Percentiles rank a stretch among this genome's conserved stretches.
Conservation (phyloP, 2,113 vertebrate species). For the Cavia aperea region DNA sequence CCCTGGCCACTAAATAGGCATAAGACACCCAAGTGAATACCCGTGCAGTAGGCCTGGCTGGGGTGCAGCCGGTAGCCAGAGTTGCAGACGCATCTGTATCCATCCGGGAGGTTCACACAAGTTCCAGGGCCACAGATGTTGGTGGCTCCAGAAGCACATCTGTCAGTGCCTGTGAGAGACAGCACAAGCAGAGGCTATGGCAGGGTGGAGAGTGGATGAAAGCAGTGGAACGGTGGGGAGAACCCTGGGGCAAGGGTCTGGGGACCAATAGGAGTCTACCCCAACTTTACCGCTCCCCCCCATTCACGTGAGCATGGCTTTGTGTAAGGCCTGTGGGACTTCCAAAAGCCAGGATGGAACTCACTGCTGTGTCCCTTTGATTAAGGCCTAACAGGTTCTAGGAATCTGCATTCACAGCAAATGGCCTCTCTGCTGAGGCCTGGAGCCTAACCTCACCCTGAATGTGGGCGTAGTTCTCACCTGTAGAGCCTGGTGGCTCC, state of each 20-base stretch:
- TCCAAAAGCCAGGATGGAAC: neutral
- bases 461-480: neutral
- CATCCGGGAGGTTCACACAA: slow-evolving; percentile 81
- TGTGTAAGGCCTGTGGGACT: rapidly evolving
- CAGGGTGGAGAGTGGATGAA: rapidly evolving
- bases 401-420: neutral
- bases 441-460: neutral
- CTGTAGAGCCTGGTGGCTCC: neutral
- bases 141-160: slow-evolving; percentile 76
- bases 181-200: neutral
- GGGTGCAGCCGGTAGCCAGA: slow-evolving; percentile 80
- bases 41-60: slow-evolving; percentile 80
- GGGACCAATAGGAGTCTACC: neutral
- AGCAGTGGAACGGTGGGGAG: neutral
- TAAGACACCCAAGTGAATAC: slow-evolving; percentile 64
- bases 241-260: neutral
- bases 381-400: neutral
- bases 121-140: slow-evolving; percentile 84
- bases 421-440: neutral
- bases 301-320: neutral
- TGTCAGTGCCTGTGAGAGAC: slow-evolving; percentile 44
- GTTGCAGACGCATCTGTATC: slow-evolving; percentile 88
- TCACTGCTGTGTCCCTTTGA: neutral
- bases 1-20: neutral
- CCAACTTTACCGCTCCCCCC: neutral